Percentiles rank a stretch among this genome's conserved stretches.
Evolutionary conservation across 2,797 vertebrate genomes (phyloP).

Genomic region (Hemibagrus guttatus): DNA sequence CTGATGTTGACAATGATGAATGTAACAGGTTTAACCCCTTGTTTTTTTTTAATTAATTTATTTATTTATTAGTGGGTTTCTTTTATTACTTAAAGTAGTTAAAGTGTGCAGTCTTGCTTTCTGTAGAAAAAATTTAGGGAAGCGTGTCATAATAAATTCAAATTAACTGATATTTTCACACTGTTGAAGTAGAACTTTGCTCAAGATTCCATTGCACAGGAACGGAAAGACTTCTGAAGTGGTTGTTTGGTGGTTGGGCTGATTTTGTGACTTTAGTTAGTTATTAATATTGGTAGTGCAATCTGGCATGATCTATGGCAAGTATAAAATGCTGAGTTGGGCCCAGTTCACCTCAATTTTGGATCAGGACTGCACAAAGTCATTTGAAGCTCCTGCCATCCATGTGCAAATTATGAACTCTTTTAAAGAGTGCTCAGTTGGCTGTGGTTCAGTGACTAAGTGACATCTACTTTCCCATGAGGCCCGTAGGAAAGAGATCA

Average conservation of each 20-base stretch:
- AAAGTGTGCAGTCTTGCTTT: neutral
- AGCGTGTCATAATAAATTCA: no score
- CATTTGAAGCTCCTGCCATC: neutral
- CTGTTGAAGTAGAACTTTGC: neutral
- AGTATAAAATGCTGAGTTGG: neutral
- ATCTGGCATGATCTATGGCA: neutral
- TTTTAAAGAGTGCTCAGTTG: neutral
- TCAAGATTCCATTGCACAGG: neutral
- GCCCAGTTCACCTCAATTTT: neutral
- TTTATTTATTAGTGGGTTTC: no score
- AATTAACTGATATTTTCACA: neutral
- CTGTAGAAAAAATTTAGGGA: neutral
- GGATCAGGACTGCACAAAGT: neutral
- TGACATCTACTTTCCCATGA: no score
- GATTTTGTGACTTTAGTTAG: neutral
- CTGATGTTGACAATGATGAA: neutral
- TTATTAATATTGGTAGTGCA: neutral
- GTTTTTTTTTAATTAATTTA: neutral
- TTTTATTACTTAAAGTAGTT: neutral
- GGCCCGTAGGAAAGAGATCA: neutral
- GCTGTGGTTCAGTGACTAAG: neutral
- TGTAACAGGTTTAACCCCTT: neutral
- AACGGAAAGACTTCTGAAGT: neutral
- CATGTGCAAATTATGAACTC: neutral
- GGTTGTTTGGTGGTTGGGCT: neutral